Evolutionary conservation across 2,113 vertebrate species (phyloP).

Genomic region (Dermatemys mawii): DNA sequence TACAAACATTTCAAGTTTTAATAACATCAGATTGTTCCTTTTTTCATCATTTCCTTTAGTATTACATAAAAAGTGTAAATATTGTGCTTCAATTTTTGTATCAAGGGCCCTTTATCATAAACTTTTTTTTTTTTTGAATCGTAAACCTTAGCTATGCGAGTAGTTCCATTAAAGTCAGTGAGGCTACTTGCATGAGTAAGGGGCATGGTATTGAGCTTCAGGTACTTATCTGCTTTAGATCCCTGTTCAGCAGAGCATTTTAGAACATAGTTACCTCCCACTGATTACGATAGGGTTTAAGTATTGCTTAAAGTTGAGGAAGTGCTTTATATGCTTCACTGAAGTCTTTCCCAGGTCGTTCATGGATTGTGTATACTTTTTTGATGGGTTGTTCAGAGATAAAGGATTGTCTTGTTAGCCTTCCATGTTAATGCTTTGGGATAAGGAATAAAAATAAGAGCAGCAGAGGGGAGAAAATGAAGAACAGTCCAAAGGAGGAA

Average conservation of each 20-base stretch:
- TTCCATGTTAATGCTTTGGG: background rate
- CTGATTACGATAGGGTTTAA: background rate
- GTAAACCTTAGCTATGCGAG: background rate
- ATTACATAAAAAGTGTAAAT: background rate
- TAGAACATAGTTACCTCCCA: background rate
- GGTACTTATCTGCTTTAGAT: background rate
- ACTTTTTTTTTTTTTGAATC: no score
- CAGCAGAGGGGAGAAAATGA: background rate
- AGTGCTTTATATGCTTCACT: background rate
- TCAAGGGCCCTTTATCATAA: background rate
- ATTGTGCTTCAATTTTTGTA: background rate
- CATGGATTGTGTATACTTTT: background rate
- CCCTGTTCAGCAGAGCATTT: background rate
- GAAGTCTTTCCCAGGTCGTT: background rate
- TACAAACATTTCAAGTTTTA: background rate
- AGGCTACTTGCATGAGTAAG: background rate
- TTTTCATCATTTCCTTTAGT: constrained; percentile 1
- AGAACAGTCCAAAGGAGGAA: background rate
- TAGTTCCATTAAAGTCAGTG: background rate
- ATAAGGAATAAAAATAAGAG: background rate
- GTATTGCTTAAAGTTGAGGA: background rate
- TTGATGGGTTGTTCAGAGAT: background rate
- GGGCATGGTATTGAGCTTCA: background rate
- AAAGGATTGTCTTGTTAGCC: background rate
- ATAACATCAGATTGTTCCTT: background rate